Evolutionary conservation across 2,797 vertebrate species (phyloP).

Genomic region (Darevskia nairensis): DNA sequence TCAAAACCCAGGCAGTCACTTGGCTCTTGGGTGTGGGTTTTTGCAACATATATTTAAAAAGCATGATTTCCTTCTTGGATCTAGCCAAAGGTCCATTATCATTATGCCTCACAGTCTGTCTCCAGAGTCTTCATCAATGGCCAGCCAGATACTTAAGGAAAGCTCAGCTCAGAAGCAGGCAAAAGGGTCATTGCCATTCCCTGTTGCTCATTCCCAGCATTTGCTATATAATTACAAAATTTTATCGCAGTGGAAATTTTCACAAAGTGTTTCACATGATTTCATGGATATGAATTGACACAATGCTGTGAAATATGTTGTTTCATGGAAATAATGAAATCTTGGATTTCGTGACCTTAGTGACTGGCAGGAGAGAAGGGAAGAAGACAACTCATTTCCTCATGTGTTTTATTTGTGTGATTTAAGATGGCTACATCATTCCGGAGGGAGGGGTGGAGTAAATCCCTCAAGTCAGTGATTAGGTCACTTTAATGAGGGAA

Average conservation of each 20-base stretch:
- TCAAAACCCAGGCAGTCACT: not conserved
- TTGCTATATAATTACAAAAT: slow-evolving; percentile 14
- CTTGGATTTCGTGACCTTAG: not conserved
- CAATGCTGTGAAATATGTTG: slow-evolving; percentile 1
- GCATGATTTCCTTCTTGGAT: not conserved
- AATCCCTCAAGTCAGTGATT: slow-evolving; percentile 58
- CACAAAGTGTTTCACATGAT: slow-evolving; percentile 2
- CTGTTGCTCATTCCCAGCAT: slow-evolving; percentile 7
- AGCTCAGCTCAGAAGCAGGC: not conserved
- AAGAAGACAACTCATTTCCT: slow-evolving; percentile 16
- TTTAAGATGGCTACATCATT: slow-evolving; percentile 48
- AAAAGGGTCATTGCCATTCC: not conserved
- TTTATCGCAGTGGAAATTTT: slow-evolving; percentile 15
- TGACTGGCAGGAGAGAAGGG: not conserved
- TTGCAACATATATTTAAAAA: not conserved
- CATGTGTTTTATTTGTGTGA: slow-evolving; percentile 38
- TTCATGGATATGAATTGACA: slow-evolving; percentile 8
- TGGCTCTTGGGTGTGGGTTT: not conserved
- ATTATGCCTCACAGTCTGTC: not conserved
- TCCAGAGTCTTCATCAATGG: not conserved
- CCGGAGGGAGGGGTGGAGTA: slow-evolving; percentile 57
- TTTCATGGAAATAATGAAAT: slow-evolving; percentile 11
- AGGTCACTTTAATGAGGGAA: slow-evolving; percentile 73
- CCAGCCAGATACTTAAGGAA: not conserved
- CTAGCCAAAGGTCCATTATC: not conserved